phyloP scores from a whole-genome alignment of 1,140 invertebrate species.

The Melanaphis sacchari region DNA sequence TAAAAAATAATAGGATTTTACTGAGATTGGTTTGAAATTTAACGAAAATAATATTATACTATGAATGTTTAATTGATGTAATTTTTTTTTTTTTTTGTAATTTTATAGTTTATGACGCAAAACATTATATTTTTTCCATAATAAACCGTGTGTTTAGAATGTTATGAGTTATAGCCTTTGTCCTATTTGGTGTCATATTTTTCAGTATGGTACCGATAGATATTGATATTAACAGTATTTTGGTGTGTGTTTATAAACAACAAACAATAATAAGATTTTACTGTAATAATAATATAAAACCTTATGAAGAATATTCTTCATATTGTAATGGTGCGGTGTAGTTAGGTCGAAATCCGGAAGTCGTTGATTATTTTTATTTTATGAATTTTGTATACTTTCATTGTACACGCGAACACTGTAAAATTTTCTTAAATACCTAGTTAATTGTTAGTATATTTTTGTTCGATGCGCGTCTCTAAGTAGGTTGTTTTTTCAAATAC shows the following conservation, averaged over 20 bases:
- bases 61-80: neutral
- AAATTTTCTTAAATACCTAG: neutral
- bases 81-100: neutral
- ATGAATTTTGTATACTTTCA: neutral
- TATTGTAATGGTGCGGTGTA: neutral
- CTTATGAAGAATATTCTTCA: neutral
- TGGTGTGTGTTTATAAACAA: neutral
- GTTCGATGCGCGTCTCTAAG: neutral
- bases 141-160: neutral
- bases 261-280: neutral
- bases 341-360: neutral
- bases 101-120: neutral
- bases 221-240: neutral
- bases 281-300: neutral
- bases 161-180: neutral
- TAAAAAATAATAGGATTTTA: neutral
- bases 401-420: neutral
- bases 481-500: neutral
- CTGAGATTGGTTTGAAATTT: neutral
- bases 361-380: neutral
- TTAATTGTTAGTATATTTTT: neutral
- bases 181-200: no score
- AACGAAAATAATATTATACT: neutral
- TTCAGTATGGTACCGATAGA: no score
- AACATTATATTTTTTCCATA: neutral